Base-by-base conservation (phyloP, 2,113 vertebrate genomes). In the Megaceryle maxima region DNA sequence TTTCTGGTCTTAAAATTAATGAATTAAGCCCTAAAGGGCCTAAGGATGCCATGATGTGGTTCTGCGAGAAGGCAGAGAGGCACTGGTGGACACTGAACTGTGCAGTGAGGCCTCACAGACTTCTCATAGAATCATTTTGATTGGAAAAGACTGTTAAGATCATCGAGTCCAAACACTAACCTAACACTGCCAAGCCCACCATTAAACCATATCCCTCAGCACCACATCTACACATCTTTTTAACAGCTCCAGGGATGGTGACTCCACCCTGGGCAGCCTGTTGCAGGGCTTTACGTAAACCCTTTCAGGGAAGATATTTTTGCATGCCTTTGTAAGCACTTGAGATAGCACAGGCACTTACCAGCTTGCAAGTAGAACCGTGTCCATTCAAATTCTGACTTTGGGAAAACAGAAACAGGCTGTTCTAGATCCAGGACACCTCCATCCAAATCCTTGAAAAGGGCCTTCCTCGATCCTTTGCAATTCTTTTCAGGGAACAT, bases 381-480 rank as follows among this genome's bases (percentile, higher is more conserved):
- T 4, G 97, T 89, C 95, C 97, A 97, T 57, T 97, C 97, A 62
- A 77, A 97, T 21, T 97, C 97, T 21, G 88, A 86, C 88, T 93
- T 94, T 20, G 98, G 98, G 84, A 98, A 98, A 39, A 98, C 97
- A 88, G 98, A 97, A 79, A 98, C 88, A 19, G 98, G 97, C 0
- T 97, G 96, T 19, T 97, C 94, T 19, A 98, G 53, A 28, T 92
- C 88, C 53, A 98, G 64, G 33, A 94, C 44, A 77, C 77, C 44
- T 74, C 97, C 98, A 97, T 98, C 98, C 84, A 98, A 93, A 90
- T 98, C 98, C 76, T 98, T 98, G 91, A 98, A 98, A 66, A 98
- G 97, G 19, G 96, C 97, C 70, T 98, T 98, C 37, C 90, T 96
- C 1, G 96, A 95, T 74, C 76, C 94, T 95, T 92, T 93, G 84